Percentiles rank a stretch among this genome's conserved stretches.
phyloP scores from a whole-genome alignment of 1,140 invertebrate genomes.

The Lanistes nyassanus region DNA sequence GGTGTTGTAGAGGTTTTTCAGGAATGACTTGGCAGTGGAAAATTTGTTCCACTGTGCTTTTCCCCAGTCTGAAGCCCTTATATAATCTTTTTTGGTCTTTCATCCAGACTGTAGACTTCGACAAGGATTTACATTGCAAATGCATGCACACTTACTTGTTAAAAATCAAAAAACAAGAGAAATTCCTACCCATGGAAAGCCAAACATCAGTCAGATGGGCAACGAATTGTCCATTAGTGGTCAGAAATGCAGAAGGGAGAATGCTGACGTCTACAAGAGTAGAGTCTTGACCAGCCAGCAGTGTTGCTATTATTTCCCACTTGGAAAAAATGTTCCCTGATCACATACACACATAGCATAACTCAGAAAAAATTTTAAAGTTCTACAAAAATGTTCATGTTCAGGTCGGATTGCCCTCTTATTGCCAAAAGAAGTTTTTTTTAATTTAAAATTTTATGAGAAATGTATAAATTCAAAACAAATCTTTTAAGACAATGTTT shows the following conservation, averaged over 20 bases:
- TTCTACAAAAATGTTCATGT: too few relatives aligned
- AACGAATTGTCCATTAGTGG: slow-evolving; percentile 48
- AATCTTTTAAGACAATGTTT: too few relatives aligned
- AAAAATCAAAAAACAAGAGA: not conserved
- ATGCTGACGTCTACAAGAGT: slow-evolving; percentile 39
- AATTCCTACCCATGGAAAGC: slow-evolving; percentile 35
- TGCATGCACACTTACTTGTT: not conserved
- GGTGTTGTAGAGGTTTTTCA: too few relatives aligned
- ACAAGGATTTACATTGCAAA: not conserved
- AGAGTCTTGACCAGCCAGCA: slow-evolving; percentile 39
- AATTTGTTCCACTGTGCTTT: too few relatives aligned
- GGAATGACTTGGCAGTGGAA: too few relatives aligned
- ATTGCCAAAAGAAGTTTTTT: too few relatives aligned
- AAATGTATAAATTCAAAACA: too few relatives aligned
- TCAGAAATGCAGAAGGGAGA: slow-evolving; percentile 45
- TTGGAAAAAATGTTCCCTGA: slow-evolving; percentile 45
- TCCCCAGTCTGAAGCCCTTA: too few relatives aligned
- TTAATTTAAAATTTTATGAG: too few relatives aligned
- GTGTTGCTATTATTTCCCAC: slow-evolving; percentile 25
- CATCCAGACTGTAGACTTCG: not conserved
- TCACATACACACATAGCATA: not conserved
- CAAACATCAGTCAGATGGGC: slow-evolving; percentile 37
- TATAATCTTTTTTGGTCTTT: too few relatives aligned
- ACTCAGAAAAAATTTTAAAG: not conserved
- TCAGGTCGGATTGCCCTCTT: too few relatives aligned